Base-by-base conservation (phyloP, 2,888 invertebrate genomes). In the Leptinotarsa tumamoca region DNA sequence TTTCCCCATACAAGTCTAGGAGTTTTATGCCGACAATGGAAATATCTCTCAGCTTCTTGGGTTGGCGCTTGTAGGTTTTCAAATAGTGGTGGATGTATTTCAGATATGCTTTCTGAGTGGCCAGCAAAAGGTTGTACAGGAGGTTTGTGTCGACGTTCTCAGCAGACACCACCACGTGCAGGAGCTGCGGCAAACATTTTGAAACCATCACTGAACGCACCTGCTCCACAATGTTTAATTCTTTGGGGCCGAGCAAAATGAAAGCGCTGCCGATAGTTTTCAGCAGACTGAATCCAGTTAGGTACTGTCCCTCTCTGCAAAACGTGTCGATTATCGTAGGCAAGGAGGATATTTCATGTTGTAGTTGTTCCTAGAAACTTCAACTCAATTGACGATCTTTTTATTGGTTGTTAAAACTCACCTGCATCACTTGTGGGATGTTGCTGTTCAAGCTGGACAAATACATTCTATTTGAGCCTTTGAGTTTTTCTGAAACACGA, bases 101-200 rank as follows among this genome's bases (percentile, higher is more conserved):
- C 18, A n/a, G 7, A 43, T 71, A 77, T 10, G 74, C 66, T 61
- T 72, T 74, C 2, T 56, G 56, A 17, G 66, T 61, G 10, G 70
- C 61, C 14, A 77, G 50, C 3, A 80, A 68, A 10, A 80, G 67
- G 68, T 76, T 74, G 54, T 72, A 74, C 58, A 80, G 70, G 1
- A 80, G 70, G n/a, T 63, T 50, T 3, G 71, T 23, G 51, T 79
- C 75, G 17, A 86, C 73, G 51, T 82, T 75, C 61, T 85, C 83
- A 4, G 84, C 80, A 15, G 85, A 84, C n/a, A 89, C 80, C 7
- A 89, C 80, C 78, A 87, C 87, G 71, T 86, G 84, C 23, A 90
- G 76, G 67, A 89, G 76, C 49, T 83, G 83, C 5, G 78, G 82
- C n/a, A 85, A 52, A 67, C 85, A 86, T 43, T 82, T 80, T 23